Evolutionary conservation across 2,888 invertebrate genomes (phyloP).

Genomic region (Amblyteles armatorius): DNA sequence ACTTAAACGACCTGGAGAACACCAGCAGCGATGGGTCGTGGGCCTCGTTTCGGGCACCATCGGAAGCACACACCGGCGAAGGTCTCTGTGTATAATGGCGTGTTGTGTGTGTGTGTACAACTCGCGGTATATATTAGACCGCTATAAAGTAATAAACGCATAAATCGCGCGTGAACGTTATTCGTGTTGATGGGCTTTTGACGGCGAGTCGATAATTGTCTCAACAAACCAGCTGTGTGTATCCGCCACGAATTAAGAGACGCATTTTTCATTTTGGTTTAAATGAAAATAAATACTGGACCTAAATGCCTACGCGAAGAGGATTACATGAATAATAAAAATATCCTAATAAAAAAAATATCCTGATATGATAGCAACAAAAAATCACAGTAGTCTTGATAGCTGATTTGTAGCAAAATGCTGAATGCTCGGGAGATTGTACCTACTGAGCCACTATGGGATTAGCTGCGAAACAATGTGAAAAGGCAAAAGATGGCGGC

Average conservation of each 20-base stretch:
- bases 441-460: too few relatives aligned
- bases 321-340: background rate
- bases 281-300: background rate
- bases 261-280: background rate
- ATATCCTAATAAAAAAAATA: too few relatives aligned
- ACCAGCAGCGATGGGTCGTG: conserved; percentile 45
- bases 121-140: conserved; percentile 73
- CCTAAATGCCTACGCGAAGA: background rate
- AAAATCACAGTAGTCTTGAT: too few relatives aligned
- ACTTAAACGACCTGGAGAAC: conserved; percentile 78
- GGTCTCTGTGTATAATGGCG: conserved; percentile 19
- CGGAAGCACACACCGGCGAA: conserved; percentile 25
- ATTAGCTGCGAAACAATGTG: too few relatives aligned
- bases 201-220: conserved; percentile 50
- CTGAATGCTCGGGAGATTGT: too few relatives aligned
- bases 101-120: conserved; percentile 39
- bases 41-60: conserved; percentile 33
- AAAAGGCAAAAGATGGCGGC: too few relatives aligned
- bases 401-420: too few relatives aligned
- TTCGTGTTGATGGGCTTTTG: conserved; percentile 18
- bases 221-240: conserved; percentile 28
- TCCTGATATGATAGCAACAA: too few relatives aligned
- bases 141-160: conserved; percentile 82
- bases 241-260: background rate
- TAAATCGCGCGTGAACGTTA: conserved; percentile 75